phyloP scores from a whole-genome alignment of 2,113 vertebrate species.

The Heloderma charlesbogerti region DNA sequence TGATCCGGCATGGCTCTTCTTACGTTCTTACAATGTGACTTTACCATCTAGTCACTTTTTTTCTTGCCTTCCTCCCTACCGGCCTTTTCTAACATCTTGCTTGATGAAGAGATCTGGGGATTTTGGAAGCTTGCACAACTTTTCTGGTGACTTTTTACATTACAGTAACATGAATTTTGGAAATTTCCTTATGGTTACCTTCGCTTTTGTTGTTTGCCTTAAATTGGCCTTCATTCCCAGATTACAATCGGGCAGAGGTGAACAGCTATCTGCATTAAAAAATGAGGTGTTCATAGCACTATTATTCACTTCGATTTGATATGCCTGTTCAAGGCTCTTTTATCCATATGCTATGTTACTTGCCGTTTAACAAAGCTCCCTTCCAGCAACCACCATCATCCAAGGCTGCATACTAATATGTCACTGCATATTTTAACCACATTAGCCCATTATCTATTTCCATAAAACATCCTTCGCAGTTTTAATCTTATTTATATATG shows the following conservation, averaged over 20 bases:
- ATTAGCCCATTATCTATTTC: background rate
- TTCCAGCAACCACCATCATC: background rate
- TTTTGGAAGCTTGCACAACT: too few relatives aligned
- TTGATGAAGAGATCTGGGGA: too few relatives aligned
- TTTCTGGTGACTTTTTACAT: too few relatives aligned
- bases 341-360: background rate
- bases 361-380: background rate
- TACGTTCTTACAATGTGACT: too few relatives aligned
- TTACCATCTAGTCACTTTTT: too few relatives aligned
- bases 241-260: background rate
- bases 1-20: too few relatives aligned
- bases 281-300: background rate
- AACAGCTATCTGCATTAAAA: background rate
- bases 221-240: background rate
- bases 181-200: too few relatives aligned
- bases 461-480: background rate
- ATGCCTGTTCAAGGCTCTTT: background rate
- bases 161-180: too few relatives aligned
- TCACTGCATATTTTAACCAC: background rate
- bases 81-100: too few relatives aligned
- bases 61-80: too few relatives aligned
- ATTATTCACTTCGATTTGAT: background rate
- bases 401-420: background rate
- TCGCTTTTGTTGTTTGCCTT: background rate
- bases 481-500: background rate